Percentiles rank a stretch among this genome's conserved stretches.
Evolutionary conservation across 2,888 invertebrate species (phyloP).

Genomic region (Carcina quercana): DNA sequence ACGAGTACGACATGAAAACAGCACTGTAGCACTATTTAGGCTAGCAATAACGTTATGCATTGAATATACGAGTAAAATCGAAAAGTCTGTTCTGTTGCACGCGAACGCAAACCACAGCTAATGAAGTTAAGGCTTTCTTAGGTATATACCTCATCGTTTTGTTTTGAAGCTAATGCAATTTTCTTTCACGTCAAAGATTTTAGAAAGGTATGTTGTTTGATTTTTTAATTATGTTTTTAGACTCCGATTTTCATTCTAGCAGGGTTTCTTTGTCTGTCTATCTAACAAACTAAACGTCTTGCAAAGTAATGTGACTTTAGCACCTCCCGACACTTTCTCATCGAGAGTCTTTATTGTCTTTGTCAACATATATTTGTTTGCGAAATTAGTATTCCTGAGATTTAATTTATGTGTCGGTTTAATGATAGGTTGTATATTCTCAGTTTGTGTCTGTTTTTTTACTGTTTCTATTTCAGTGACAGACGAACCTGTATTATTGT

Average conservation of each 20-base stretch:
- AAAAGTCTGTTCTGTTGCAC: too few relatives aligned
- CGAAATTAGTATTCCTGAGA: conserved; percentile 35
- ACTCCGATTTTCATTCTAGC: conserved; percentile 25
- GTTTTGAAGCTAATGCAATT: too few relatives aligned
- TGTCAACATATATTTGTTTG: conserved; percentile 53
- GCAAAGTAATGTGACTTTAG: conserved; percentile 61
- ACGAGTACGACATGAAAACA: too few relatives aligned
- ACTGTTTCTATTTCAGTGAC: conserved; percentile 34
- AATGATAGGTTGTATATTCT: conserved; percentile 4
- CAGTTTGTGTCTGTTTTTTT: conserved; percentile 7
- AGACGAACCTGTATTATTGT: conserved; percentile 34
- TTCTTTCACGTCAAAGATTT: too few relatives aligned
- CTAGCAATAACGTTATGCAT: too few relatives aligned
- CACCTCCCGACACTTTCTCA: conserved; percentile 48
- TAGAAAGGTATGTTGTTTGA: neutral
- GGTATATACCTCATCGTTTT: too few relatives aligned
- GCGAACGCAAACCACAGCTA: too few relatives aligned
- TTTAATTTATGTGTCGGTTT: conserved; percentile 20
- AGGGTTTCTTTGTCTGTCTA: too few relatives aligned
- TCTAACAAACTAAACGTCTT: conserved; percentile 58
- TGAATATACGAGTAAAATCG: too few relatives aligned
- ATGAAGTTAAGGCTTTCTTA: too few relatives aligned
- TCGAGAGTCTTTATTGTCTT: conserved; percentile 56
- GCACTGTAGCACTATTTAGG: too few relatives aligned
- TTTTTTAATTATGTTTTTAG: too few relatives aligned